These are phyloP conservation scores for Galeopterus variegatus DNA, from an alignment of 2,113 vertebrate species.

Conservation along the genomic window DNA sequence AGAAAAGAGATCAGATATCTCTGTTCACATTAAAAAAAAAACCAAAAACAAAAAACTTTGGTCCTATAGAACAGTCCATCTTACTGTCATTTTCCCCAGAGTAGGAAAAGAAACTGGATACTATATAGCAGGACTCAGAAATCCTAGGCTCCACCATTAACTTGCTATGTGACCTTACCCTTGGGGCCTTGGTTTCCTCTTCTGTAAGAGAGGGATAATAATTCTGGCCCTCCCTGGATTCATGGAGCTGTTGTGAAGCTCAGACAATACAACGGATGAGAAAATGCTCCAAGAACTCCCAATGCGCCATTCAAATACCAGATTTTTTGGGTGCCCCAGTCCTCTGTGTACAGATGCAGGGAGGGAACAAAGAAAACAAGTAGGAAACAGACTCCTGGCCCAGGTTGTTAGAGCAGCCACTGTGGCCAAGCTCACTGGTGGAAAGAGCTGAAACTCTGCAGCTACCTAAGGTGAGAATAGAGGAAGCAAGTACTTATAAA, in stretches of 20 bases:
- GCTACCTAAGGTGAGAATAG: background rate
- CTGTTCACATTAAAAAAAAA: background rate
- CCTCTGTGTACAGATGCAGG: background rate
- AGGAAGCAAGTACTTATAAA: background rate
- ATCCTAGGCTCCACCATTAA: background rate
- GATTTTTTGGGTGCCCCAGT: background rate
- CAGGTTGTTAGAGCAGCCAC: background rate
- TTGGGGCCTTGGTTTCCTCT: background rate
- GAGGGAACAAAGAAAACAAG: slow-evolving; percentile 30
- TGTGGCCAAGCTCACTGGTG: background rate
- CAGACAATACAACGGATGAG: background rate
- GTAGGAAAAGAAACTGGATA: background rate
- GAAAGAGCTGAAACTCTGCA: background rate
- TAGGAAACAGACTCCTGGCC: background rate
- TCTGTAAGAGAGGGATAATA: background rate
- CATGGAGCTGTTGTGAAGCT: background rate
- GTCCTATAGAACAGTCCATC: background rate
- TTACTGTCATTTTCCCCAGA: background rate
- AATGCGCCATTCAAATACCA: background rate
- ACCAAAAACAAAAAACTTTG: background rate
- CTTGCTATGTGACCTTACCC: background rate
- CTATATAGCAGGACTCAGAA: background rate
- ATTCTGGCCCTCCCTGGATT: background rate
- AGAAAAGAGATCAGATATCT: background rate
- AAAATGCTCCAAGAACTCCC: background rate